Evolutionary conservation across 2,797 vertebrate species (phyloP).

Genomic region (Luscinia megarhynchos): DNA sequence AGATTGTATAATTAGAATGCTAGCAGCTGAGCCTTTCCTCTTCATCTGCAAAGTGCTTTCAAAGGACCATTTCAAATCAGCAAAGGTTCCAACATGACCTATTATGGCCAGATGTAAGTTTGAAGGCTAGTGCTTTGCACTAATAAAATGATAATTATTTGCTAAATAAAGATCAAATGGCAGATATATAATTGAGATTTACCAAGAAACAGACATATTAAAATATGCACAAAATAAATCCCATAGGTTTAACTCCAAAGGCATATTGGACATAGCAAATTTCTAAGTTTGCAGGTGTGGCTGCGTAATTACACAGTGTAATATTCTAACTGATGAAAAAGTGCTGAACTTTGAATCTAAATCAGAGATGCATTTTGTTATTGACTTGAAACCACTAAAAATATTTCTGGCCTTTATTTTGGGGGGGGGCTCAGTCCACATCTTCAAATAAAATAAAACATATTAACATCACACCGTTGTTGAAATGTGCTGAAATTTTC

Average conservation of each 20-base stretch:
- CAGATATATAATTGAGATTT: not conserved
- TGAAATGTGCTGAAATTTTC: not conserved
- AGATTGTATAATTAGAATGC: not conserved
- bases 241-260: not conserved
- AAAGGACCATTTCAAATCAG: not conserved
- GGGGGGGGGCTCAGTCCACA: not conserved
- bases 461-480: not conserved
- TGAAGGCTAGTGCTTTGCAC: not conserved
- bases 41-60: not conserved
- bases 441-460: not conserved
- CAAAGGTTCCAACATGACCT: not conserved
- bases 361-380: not conserved
- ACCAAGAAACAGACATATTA: not conserved
- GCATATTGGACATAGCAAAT: not conserved
- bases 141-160: not conserved
- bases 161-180: not conserved
- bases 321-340: not conserved
- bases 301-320: not conserved
- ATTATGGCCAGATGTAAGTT: not conserved
- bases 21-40: not conserved
- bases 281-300: not conserved
- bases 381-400: not conserved
- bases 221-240: not conserved
- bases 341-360: not conserved
- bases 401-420: accelerated